phyloP scores from a whole-genome alignment of 2,797 vertebrate species.

The Pseudochirops corinnae region DNA sequence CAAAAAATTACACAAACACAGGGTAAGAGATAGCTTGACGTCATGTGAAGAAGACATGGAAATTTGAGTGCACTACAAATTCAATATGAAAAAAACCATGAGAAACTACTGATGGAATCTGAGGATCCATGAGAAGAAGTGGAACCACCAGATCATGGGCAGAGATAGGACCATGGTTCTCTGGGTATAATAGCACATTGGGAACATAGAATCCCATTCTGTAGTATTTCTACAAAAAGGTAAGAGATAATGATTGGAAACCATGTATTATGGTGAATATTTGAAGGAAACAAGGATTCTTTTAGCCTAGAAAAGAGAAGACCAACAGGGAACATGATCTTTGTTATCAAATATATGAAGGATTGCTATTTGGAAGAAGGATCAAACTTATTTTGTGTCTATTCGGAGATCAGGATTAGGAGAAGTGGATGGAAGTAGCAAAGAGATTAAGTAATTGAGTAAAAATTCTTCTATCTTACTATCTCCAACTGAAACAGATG shows the following conservation, averaged over 20 bases:
- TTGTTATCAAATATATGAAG: not conserved
- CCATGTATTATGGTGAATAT: not conserved
- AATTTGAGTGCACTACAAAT: not conserved
- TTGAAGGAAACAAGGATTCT: not conserved
- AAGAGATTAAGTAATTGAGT: not conserved
- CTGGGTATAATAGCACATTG: not conserved
- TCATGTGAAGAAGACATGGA: not conserved
- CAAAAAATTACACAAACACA: not conserved
- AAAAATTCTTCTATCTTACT: not conserved
- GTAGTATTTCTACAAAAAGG: not conserved
- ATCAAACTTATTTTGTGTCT: not conserved
- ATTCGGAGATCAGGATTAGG: not conserved
- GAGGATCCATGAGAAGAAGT: not conserved
- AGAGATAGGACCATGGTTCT: not conserved
- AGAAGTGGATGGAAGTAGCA: not conserved
- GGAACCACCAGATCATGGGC: not conserved
- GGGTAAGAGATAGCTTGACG: not conserved
- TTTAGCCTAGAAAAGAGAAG: not conserved
- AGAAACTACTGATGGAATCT: not conserved
- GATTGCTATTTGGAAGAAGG: not conserved
- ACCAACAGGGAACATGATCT: not conserved
- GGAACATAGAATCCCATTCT: not conserved
- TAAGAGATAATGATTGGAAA: not conserved
- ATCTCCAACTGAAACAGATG: not conserved
- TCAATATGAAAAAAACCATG: not conserved